Evolutionary conservation across 2,113 vertebrate genomes (phyloP).

Genomic region (Melanerpes formicivorus): DNA sequence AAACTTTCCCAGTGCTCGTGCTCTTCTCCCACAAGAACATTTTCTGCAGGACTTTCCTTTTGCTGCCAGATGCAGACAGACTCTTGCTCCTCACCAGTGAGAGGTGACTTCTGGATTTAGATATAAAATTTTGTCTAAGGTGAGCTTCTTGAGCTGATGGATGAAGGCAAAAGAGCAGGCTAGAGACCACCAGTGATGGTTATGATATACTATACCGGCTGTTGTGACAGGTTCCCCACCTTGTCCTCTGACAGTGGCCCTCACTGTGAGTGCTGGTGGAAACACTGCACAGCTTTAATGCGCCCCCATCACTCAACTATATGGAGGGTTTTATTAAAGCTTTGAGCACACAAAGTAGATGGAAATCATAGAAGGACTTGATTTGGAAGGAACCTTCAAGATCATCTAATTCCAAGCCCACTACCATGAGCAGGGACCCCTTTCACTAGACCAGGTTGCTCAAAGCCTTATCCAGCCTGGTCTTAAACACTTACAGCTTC

Average conservation of each 20-base stretch:
- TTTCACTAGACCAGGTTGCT: too few species aligned
- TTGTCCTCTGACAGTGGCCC: background rate
- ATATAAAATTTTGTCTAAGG: background rate
- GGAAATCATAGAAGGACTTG: background rate
- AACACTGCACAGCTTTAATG: rapidly evolving
- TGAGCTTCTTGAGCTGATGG: background rate
- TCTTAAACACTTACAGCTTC: too few species aligned
- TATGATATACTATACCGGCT: background rate
- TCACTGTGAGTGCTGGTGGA: background rate
- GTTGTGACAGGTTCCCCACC: background rate
- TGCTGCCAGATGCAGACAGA: background rate
- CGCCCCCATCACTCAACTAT: background rate
- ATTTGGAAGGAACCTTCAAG: too few species aligned
- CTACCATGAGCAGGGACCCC: too few species aligned
- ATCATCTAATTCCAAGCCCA: too few species aligned
- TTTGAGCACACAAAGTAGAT: background rate
- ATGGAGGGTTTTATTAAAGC: too few species aligned
- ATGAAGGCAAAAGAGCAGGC: background rate
- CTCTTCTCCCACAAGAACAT: background rate
- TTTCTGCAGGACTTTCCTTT: background rate
- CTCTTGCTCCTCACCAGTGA: background rate
- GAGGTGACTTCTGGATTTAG: background rate
- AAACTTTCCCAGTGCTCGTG: background rate
- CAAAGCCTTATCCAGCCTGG: too few species aligned
- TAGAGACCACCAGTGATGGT: rapidly evolving